Evolutionary conservation across 2,888 invertebrate genomes (phyloP).

Genomic region (Hypercompe scribonia): DNA sequence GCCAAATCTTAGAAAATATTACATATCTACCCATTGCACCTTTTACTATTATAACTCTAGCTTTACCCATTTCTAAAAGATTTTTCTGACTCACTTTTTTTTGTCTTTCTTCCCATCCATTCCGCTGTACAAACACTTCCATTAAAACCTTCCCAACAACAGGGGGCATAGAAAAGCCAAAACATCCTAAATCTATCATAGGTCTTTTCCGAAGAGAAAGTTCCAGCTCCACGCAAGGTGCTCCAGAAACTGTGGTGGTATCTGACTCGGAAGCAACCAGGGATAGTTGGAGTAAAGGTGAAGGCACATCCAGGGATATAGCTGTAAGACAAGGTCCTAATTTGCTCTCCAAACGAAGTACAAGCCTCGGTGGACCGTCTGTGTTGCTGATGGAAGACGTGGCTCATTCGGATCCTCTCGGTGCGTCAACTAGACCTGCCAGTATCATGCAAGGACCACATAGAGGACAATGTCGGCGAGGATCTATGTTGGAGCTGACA

Average conservation of each 20-base stretch:
- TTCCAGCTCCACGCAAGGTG: constrained; percentile 89
- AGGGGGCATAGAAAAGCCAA: constrained; percentile 96
- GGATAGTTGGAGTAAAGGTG: constrained; percentile 74
- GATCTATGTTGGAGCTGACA: constrained; percentile 93
- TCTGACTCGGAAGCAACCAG: constrained; percentile 87
- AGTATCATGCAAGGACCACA: constrained; percentile 87
- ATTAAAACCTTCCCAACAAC: constrained; percentile 57
- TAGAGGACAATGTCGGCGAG: constrained; percentile 90
- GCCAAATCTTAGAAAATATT: not conserved
- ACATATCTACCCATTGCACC: constrained; percentile 25
- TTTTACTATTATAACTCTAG: constrained; percentile 38
- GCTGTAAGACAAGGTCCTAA: constrained; percentile 74
- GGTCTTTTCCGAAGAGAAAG: constrained; percentile 95
- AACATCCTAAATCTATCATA: constrained; percentile 94
- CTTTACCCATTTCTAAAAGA: constrained; percentile 50
- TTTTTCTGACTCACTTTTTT: constrained; percentile 68
- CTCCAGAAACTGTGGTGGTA: constrained; percentile 79
- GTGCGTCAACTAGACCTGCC: constrained; percentile 87
- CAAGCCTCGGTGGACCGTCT: constrained; percentile 82
- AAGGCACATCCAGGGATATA: constrained; percentile 78
- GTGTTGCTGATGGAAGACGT: constrained; percentile 88
- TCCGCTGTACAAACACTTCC: constrained; percentile 56
- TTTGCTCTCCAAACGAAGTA: constrained; percentile 78
- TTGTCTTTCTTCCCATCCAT: constrained; percentile 63
- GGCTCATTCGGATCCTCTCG: constrained; percentile 87